Base-by-base conservation (phyloP, 2,888 invertebrate genomes). In the Arctia plantaginis region DNA sequence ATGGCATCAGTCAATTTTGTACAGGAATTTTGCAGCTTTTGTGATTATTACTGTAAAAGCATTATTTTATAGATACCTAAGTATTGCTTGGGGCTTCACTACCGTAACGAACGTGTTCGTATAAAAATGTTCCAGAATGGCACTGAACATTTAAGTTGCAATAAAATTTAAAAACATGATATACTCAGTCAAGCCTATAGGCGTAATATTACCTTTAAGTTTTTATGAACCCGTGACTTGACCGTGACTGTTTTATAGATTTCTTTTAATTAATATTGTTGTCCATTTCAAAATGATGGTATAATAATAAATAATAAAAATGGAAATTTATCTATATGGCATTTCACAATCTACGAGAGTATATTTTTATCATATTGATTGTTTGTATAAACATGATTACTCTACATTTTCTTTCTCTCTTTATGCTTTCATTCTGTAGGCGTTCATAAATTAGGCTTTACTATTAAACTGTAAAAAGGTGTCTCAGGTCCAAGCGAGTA, bases 31-130 rank as follows among this genome's bases (percentile, higher is more conserved):
- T 64, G 33, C 30, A 44, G 20, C 30, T 47, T 62, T 41, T 39
- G 30, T 59, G 27, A 33, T 39, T 55, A 39, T 30, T 62, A 41
- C 13, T 41, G 27, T 62, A 35, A 27, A 59, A 62, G 18, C 27
- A 69, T 69, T 41, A 62, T 69, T 69, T 59, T 41, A 30, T 41
- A 71, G 71, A 33, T 12, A n/a, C n/a, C n/a, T n/a, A 64, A 71
- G 30, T 6, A 6, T 62, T 27, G 27, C 44, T 64, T 44, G 64
- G 30, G 44, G 44, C 23, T 44, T 59, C 62, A 62, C 62, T 70
- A 59, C 70, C 62, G 70, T 70, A 44, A 70, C 70, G 62, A 70
- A 70, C 41, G 55, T 35, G 30, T 70, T 30, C 35, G 18, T 55
- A 55, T 69, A 55, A 69, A 69, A 69, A n/a, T 55, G 68, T 39